Evolutionary conservation across 1,140 invertebrate genomes (phyloP), one percentile per base, ranked within the genome.

Genomic region (Drosophila pectinifera): DNA sequence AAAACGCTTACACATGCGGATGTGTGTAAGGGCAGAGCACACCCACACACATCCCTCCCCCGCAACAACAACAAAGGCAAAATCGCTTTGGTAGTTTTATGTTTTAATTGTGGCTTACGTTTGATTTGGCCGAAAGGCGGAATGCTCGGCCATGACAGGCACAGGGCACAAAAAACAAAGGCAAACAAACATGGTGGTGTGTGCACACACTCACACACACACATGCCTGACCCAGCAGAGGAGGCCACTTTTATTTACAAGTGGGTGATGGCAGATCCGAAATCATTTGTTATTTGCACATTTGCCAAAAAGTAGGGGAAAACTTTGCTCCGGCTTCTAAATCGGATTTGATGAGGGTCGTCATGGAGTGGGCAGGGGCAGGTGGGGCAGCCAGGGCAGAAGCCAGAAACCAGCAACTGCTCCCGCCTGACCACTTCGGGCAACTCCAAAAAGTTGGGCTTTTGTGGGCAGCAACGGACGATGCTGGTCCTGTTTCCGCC

Each of bases 251-350:
- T 85, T 88, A 85, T 85, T 85, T 85, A 88, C 82, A 88, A 85
- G 82, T 82, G 83, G 78, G 69, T 76, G 83, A 75, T 81, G 82
- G 74, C 78, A 85, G 80, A 86, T 85, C 82, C 69, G 68, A 88
- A 85, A 85, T 85, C 82, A 85, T 85, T 85, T 85, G 82, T 85
- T 85, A 85, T 85, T 85, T 85, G 84, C 83, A 89, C 84, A 86
- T 89, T 89, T 79, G 84, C 80, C 80, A 79, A 69, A 53, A 63
- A 78, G 80, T 69, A 84, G 26, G 64, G 64, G 62, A 79, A 77
- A 86, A 83, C 63, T 86, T 89, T 86, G 48, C 58, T 69, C 58
- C 73, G 36, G 79, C 80, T 76, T 68, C 81, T 83, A 89, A 83
- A 89, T 84, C 84, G 75, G 69, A 80, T 89, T 86, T 86, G 82